phyloP scores from a whole-genome alignment of 2,888 invertebrate species.

The Slavum lentiscoides region DNA sequence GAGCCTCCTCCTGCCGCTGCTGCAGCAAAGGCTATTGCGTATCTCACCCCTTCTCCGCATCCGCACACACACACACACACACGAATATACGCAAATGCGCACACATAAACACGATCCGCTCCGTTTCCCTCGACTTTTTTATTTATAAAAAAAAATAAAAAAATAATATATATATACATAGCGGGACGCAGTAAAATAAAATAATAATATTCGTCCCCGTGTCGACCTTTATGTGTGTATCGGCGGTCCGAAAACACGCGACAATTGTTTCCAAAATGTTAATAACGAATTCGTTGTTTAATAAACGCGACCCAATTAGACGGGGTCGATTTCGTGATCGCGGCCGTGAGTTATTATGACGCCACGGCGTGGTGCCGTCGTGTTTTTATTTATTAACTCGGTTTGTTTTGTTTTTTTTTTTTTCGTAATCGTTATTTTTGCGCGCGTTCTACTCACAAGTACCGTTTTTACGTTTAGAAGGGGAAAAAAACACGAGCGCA shows the following conservation, averaged over 20 bases:
- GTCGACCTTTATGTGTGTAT: slow-evolving; percentile 4
- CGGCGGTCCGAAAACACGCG: slow-evolving; percentile 12
- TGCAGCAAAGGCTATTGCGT: slow-evolving; percentile 22
- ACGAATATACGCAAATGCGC: neutral
- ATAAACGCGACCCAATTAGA: slow-evolving; percentile 47
- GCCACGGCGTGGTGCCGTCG: too few species aligned
- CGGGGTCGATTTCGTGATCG: neutral
- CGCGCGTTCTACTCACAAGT: too few species aligned
- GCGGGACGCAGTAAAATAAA: neutral
- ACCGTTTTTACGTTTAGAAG: too few species aligned
- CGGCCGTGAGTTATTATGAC: slow-evolving; percentile 21
- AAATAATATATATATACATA: neutral
- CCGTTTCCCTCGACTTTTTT: neutral
- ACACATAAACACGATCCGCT: neutral
- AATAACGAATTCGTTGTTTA: slow-evolving; percentile 37
- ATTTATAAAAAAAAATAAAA: too few species aligned
- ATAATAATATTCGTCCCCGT: neutral
- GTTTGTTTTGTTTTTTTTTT: too few species aligned
- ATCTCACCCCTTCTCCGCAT: slow-evolving; percentile 1
- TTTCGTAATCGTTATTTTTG: too few species aligned
- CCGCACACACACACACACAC: neutral
- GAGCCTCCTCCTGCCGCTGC: slow-evolving; percentile 7
- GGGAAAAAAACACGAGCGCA: too few species aligned
- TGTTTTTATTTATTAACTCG: too few species aligned
- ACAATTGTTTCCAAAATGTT: slow-evolving; percentile 41